A percentile compares a stretch with the other conserved stretches of the same genome.
phyloP scores from a whole-genome alignment of 1,140 invertebrate genomes.

The Euwallacea fornicatus region DNA sequence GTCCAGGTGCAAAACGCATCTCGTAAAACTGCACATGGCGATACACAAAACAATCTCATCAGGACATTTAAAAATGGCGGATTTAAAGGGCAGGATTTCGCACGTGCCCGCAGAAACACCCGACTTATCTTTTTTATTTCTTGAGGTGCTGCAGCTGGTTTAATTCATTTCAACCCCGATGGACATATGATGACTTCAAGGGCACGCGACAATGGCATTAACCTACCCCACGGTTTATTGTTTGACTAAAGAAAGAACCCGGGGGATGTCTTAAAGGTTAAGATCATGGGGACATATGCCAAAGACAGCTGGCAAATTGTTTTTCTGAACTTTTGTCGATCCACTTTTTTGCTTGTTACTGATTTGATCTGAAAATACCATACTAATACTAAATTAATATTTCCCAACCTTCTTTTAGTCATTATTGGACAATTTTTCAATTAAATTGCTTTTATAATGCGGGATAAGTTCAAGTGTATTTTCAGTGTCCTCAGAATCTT shows the following conservation, averaged over 20 bases:
- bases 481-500: too few relatives aligned
- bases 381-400: too few relatives aligned
- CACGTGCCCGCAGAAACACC: conserved; percentile 5
- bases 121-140: not conserved
- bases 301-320: conserved; percentile 19
- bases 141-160: not conserved
- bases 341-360: conserved; percentile 2
- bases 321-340: not conserved
- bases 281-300: conserved; percentile 13
- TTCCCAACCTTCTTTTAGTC: too few relatives aligned
- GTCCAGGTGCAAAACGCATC: conserved; percentile 30
- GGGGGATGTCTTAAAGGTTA: conserved; percentile 14
- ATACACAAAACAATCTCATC: not conserved
- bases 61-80: conserved; percentile 25
- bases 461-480: too few relatives aligned
- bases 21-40: conserved; percentile 17
- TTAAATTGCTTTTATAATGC: too few relatives aligned
- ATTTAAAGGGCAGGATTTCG: conserved; percentile 22
- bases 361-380: not conserved
- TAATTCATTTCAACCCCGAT: not conserved
- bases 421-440: too few relatives aligned
- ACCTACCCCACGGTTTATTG: conserved; percentile 21
- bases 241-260: conserved; percentile 6
- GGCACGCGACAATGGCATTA: conserved; percentile 24
- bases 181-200: conserved; percentile 11